A percentile compares a stretch with the other conserved stretches of the same genome.
Conservation (phyloP, 2,888 invertebrate species). For the Sinopyrophorus schimmeli region DNA sequence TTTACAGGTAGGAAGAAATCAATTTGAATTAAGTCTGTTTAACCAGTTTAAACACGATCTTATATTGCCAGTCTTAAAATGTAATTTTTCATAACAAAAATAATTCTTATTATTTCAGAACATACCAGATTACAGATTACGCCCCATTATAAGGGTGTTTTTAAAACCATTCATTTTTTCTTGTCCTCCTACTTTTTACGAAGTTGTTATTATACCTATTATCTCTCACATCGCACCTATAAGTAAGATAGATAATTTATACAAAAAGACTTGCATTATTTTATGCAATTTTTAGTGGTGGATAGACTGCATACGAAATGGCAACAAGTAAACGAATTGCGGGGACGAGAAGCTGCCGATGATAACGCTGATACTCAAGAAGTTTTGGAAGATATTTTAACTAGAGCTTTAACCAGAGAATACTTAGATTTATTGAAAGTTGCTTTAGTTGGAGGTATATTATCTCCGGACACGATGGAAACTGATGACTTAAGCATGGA, state of each 20-base stretch:
- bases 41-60: too few relatives aligned
- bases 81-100: too few relatives aligned
- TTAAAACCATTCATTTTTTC: slow-evolving; percentile 83
- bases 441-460: slow-evolving; percentile 71
- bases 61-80: too few relatives aligned
- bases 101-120: slow-evolving; percentile 55
- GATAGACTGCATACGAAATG: slow-evolving; percentile 74
- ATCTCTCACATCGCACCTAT: slow-evolving; percentile 77
- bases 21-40: too few relatives aligned
- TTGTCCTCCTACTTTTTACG: slow-evolving; percentile 82
- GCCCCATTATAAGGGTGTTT: slow-evolving; percentile 81
- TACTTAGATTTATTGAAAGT: slow-evolving; percentile 81
- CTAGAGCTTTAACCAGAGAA: slow-evolving; percentile 83
- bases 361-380: slow-evolving; percentile 82
- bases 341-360: slow-evolving; percentile 75
- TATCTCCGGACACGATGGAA: slow-evolving; percentile 62
- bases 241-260: slow-evolving; percentile 68
- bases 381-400: slow-evolving; percentile 83
- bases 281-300: slow-evolving; percentile 61
- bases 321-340: slow-evolving; percentile 76
- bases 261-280: background rate
- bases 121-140: slow-evolving; percentile 84
- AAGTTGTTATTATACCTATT: slow-evolving; percentile 75
- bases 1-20: slow-evolving; percentile 66
- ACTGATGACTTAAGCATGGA: slow-evolving; percentile 72